Conservation (phyloP, 2,113 vertebrate genomes). For the Apeltes quadracus region DNA sequence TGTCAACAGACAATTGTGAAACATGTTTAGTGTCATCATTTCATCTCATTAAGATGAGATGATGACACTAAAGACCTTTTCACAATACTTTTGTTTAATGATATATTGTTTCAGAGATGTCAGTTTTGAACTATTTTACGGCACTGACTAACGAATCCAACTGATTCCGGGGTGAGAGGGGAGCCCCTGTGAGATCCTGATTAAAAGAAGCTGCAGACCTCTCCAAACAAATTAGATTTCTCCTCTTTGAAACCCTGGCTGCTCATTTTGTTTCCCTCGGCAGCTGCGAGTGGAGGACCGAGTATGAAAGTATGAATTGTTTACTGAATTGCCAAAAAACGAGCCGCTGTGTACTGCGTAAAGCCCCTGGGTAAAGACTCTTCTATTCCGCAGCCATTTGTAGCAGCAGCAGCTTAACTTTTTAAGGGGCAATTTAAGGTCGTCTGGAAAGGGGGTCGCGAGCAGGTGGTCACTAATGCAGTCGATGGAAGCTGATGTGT, state of each 20-base stretch:
- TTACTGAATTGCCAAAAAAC: background rate
- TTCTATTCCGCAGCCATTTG: background rate
- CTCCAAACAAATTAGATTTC: background rate
- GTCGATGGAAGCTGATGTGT: background rate
- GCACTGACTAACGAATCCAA: background rate
- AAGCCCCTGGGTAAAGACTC: background rate
- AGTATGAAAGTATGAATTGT: constrained; percentile 10
- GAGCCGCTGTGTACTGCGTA: background rate
- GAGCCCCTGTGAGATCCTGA: background rate
- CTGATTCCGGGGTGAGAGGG: too few species aligned
- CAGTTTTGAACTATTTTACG: background rate
- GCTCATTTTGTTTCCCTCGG: background rate
- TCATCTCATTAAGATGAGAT: too few species aligned
- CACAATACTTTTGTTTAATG: background rate
- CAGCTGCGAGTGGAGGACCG: background rate
- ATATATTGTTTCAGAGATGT: background rate
- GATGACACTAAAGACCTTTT: background rate
- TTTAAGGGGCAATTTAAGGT: background rate
- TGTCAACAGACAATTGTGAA: too few species aligned
- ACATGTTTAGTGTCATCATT: too few species aligned
- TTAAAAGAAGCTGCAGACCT: background rate
- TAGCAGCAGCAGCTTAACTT: background rate
- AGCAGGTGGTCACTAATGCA: background rate
- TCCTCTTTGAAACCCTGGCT: background rate
- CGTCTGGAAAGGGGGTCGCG: background rate